A percentile compares a stretch with the other conserved stretches of the same genome.
Evolutionary conservation across 2,113 vertebrate genomes (phyloP).

Genomic region (Tachycineta bicolor): DNA sequence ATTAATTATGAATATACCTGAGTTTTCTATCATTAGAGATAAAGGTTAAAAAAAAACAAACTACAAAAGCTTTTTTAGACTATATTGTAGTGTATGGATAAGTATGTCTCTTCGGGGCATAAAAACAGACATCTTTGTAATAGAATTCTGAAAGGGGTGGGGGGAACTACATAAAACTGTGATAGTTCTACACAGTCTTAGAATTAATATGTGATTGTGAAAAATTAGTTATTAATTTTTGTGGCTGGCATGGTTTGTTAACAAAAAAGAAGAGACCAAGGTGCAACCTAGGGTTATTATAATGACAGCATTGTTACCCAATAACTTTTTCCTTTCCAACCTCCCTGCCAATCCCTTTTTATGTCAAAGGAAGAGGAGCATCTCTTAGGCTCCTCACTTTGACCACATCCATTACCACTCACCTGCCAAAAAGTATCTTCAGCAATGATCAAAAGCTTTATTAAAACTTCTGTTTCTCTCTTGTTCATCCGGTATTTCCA

Average conservation of each 20-base stretch:
- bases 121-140: slow-evolving; percentile 21
- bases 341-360: background rate
- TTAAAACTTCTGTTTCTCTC: background rate
- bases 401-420: background rate
- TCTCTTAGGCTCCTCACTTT: background rate
- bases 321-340: background rate
- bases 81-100: slow-evolving; percentile 16
- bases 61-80: slow-evolving; percentile 33
- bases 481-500: background rate
- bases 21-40: slow-evolving; percentile 35
- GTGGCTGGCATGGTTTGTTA: background rate
- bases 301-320: background rate
- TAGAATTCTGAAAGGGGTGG: background rate
- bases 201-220: background rate
- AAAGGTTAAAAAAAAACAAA: slow-evolving; percentile 30
- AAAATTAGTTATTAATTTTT: background rate
- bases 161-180: background rate
- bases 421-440: background rate
- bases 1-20: slow-evolving; percentile 60
- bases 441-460: background rate
- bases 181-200: background rate
- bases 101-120: slow-evolving; percentile 22
- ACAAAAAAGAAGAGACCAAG: background rate
- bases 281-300: background rate
- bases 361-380: background rate